These are phyloP conservation scores for Muscidifurax raptorellus DNA, from an alignment of 1,140 invertebrate genomes.

Conservation along the genomic window DNA sequence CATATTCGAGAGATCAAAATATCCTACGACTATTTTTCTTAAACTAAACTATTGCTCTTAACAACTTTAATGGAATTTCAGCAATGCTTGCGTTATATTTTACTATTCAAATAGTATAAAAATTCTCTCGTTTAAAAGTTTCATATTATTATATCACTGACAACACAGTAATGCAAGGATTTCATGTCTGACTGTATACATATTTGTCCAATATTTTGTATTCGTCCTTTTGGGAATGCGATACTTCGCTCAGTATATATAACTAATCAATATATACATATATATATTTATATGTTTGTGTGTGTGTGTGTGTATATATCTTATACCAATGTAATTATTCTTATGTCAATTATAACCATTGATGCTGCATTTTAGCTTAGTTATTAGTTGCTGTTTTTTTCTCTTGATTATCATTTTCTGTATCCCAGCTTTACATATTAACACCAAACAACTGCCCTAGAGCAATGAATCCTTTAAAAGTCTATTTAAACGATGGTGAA, in stretches of 20 bases:
- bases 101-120: background rate
- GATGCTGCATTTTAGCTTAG: background rate
- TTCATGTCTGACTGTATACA: background rate
- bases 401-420: slow-evolving; percentile 27
- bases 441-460: background rate
- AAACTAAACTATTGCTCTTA: slow-evolving; percentile 42
- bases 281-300: too few relatives aligned
- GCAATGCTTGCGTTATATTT: background rate
- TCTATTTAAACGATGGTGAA: slow-evolving; percentile 25
- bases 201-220: background rate
- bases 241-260: background rate
- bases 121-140: background rate
- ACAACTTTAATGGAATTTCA: slow-evolving; percentile 8
- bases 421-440: slow-evolving; percentile 29
- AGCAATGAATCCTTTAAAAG: background rate
- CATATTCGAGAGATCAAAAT: slow-evolving; percentile 40
- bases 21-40: slow-evolving; percentile 42
- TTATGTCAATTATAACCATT: slow-evolving; percentile 33
- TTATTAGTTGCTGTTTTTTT: slow-evolving; percentile 2
- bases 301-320: too few relatives aligned
- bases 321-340: slow-evolving; percentile 20
- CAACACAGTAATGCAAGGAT: background rate
- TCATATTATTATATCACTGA: background rate
- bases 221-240: background rate
- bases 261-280: too few relatives aligned